Percentiles rank a stretch among this genome's conserved stretches.
These are phyloP conservation scores for Fragum sueziense DNA, from an alignment of 2,888 invertebrate genomes.

Conservation along the genomic window DNA sequence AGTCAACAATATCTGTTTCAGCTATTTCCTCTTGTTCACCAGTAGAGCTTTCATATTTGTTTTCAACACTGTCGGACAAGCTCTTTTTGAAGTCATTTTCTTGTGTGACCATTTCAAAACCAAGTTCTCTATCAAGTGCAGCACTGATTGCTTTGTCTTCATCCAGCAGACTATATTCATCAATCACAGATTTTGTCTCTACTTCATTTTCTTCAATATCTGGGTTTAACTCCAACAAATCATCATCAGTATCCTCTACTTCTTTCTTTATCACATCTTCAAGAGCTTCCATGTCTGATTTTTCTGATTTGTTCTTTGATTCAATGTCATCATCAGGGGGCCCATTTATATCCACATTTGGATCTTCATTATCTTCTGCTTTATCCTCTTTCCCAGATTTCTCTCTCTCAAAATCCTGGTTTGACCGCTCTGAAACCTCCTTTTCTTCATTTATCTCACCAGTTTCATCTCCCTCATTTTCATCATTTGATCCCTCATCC, in stretches of 20 bases:
- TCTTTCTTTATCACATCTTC: neutral
- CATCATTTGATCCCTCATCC: neutral
- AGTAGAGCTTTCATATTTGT: neutral
- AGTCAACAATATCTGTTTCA: too few relatives aligned
- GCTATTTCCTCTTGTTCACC: neutral
- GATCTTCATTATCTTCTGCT: neutral
- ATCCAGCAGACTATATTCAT: neutral
- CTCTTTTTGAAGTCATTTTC: neutral
- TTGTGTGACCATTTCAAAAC: neutral
- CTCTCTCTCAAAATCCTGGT: too few relatives aligned
- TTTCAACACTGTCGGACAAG: neutral
- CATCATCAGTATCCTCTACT: neutral
- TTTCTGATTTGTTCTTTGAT: neutral
- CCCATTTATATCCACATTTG: neutral
- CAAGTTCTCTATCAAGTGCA: conserved; percentile 1
- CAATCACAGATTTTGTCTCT: neutral
- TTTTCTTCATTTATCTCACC: neutral
- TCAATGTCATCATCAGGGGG: neutral
- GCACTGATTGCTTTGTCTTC: neutral
- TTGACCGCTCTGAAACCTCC: neutral
- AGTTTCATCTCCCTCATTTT: neutral
- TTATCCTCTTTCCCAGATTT: neutral
- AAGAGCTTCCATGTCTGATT: neutral
- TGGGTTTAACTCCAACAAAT: neutral
- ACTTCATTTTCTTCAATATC: neutral